Percentiles rank a stretch among this genome's conserved stretches.
Evolutionary conservation across 1,140 invertebrate genomes (phyloP).

Genomic region (Holcopasites calliopsidis): DNA sequence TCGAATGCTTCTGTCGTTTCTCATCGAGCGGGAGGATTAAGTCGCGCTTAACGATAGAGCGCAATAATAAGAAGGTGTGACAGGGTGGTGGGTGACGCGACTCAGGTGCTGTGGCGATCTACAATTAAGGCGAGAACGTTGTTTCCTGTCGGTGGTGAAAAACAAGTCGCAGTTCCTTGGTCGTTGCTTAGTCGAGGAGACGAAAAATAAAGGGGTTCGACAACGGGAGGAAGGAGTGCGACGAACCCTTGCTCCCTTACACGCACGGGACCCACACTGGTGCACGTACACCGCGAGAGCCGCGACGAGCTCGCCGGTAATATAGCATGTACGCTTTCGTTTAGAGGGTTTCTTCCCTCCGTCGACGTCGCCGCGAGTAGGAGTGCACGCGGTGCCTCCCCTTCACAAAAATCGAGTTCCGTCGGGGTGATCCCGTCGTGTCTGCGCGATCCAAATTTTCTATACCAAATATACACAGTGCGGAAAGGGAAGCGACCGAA

Average conservation of each 20-base stretch:
- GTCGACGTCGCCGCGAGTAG: constrained; percentile 26
- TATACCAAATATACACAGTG: too few relatives aligned
- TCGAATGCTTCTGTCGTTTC: constrained; percentile 40
- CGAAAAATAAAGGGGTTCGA: constrained; percentile 3
- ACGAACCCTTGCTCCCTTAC: constrained; percentile 50
- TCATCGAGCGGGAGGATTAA: constrained; percentile 13
- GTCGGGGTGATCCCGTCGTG: constrained; percentile 23
- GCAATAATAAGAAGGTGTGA: constrained; percentile 16
- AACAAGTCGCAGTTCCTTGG: not conserved
- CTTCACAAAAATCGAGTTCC: constrained; percentile 43
- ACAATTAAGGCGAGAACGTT: not conserved
- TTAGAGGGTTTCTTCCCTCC: constrained; percentile 63
- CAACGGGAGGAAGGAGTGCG: constrained; percentile 33
- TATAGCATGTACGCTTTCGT: constrained; percentile 55
- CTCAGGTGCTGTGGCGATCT: constrained; percentile 5
- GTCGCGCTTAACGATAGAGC: constrained; percentile 6
- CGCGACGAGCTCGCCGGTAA: constrained; percentile 49
- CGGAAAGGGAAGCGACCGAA: too few relatives aligned
- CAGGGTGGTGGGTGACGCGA: constrained; percentile 12
- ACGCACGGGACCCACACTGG: constrained; percentile 30
- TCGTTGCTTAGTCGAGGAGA: not conserved
- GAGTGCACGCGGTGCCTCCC: constrained; percentile 50
- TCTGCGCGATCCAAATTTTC: not conserved
- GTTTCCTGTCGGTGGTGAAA: constrained; percentile 1
- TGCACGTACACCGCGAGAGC: constrained; percentile 10